Evolutionary conservation across 1,140 invertebrate genomes (phyloP), one percentile per base, ranked within the genome.

Genomic region (Cydia strobilella): DNA sequence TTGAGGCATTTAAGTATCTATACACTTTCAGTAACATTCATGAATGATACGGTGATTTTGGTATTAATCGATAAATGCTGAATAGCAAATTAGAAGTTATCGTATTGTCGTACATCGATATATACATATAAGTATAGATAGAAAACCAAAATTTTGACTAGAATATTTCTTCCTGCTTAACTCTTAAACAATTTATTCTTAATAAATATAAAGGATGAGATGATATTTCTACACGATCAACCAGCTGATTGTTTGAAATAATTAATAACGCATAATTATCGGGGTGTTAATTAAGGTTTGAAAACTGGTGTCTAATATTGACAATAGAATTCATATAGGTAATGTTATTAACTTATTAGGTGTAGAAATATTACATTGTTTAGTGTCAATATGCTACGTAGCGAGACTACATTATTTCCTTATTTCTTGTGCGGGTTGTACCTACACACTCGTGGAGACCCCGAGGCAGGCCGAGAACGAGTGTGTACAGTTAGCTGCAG

Each of bases 131-230:
- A 31, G n/a, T n/a, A 78, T 62, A 72, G 54, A 23, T 12, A 1
- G 54, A 59, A 23, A 59, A 9, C 54, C 54, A 59, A 59, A 20
- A 15, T 69, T 80, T 80, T 84, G 84, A 87, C 84, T 86, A 87
- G 84, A 86, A 69, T 76, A 72, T 73, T 79, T 77, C 65, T 31
- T 66, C 23, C 12, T 63, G 15, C 18, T 72, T 75, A 62, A 9
- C 23, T 42, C 73, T 42, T 42, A 74, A 75, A 75, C 35, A 27
- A 73, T 76, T 2, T 18, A 59, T 59, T 23, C 3, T 20, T 59
- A 59, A 59, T 59, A 59, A 35, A 35, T 35, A 35, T 35, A 35
- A 35, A 35, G 31, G 0, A 35, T 35, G 6, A 59, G 18, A 59
- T 20, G 54, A 59, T 7, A 59, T 59, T 59, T 6, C 18, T 59